Percentiles rank a stretch among this genome's conserved stretches.
These are phyloP conservation scores for Eciton burchellii DNA, from an alignment of 1,140 invertebrate genomes.

Conservation along the genomic window DNA sequence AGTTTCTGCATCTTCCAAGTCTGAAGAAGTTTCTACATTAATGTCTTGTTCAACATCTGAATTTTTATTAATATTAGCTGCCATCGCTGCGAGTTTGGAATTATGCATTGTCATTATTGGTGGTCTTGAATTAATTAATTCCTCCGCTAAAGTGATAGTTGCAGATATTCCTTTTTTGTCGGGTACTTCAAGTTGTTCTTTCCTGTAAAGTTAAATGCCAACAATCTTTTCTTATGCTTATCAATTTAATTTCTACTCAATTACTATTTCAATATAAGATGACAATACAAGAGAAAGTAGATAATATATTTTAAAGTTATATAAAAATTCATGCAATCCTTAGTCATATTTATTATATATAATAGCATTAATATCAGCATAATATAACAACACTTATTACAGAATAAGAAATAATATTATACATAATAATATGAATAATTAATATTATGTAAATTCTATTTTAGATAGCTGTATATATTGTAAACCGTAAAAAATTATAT, in stretches of 20 bases:
- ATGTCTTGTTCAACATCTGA: constrained; percentile 60
- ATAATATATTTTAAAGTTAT: background rate
- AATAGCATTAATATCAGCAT: background rate
- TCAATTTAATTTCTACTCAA: constrained; percentile 42
- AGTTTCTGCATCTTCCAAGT: constrained; percentile 63
- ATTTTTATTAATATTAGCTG: constrained; percentile 80
- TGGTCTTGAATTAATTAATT: constrained; percentile 68
- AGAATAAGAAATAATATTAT: no score
- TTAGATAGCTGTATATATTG: no score
- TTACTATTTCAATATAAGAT: constrained; percentile 29
- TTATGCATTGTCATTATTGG: constrained; percentile 80
- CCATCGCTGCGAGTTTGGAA: constrained; percentile 83
- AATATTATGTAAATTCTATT: constrained; percentile 5
- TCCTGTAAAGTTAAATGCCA: constrained; percentile 75
- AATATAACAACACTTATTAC: no score
- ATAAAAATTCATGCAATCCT: constrained; percentile 27
- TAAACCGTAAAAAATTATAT: no score
- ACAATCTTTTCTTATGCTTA: constrained; percentile 49
- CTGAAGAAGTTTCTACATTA: constrained; percentile 62
- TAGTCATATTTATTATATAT: background rate
- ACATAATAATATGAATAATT: background rate
- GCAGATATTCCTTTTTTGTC: constrained; percentile 44
- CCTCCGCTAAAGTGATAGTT: constrained; percentile 52
- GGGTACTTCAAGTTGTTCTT: constrained; percentile 80
- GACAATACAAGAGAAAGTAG: constrained; percentile 40